These are phyloP conservation scores for Chloroceryle inda DNA, from an alignment of 2,797 vertebrate genomes.

Conservation along the genomic window DNA sequence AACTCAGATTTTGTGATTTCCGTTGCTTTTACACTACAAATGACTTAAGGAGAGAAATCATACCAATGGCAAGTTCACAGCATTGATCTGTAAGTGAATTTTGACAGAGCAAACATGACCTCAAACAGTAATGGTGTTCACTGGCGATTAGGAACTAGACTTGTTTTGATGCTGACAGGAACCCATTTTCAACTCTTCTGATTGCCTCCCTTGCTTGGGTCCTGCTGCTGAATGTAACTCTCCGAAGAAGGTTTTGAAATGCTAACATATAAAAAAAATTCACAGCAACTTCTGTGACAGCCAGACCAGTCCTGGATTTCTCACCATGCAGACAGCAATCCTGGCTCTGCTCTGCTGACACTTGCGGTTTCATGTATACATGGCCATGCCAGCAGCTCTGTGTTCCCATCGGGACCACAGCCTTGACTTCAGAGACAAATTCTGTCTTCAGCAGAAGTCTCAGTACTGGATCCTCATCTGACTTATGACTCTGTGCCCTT, in stretches of 20 bases:
- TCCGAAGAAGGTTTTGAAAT: not conserved
- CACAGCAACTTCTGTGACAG: not conserved
- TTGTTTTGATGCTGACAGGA: not conserved
- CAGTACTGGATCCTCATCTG: not conserved
- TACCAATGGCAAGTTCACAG: not conserved
- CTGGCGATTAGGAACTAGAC: not conserved
- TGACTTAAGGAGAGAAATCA: not conserved
- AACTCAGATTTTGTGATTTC: not conserved
- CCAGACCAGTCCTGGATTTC: not conserved
- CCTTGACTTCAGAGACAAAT: not conserved
- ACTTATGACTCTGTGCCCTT: not conserved
- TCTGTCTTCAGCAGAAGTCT: not conserved
- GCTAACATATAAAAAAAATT: not conserved
- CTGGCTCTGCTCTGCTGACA: too few relatives aligned
- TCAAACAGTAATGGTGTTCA: not conserved
- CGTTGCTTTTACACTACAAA: not conserved
- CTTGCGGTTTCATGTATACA: not conserved
- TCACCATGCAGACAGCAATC: not conserved
- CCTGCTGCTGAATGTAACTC: not conserved
- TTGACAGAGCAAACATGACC: not conserved
- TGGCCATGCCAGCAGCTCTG: not conserved
- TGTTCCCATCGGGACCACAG: not conserved
- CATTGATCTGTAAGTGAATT: not conserved
- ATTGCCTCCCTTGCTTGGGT: not conserved
- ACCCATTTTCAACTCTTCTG: not conserved